Evolutionary conservation across 2,797 vertebrate genomes (phyloP), one percentile per base, ranked within the genome.

Genomic region (Clarias platycephalus): DNA sequence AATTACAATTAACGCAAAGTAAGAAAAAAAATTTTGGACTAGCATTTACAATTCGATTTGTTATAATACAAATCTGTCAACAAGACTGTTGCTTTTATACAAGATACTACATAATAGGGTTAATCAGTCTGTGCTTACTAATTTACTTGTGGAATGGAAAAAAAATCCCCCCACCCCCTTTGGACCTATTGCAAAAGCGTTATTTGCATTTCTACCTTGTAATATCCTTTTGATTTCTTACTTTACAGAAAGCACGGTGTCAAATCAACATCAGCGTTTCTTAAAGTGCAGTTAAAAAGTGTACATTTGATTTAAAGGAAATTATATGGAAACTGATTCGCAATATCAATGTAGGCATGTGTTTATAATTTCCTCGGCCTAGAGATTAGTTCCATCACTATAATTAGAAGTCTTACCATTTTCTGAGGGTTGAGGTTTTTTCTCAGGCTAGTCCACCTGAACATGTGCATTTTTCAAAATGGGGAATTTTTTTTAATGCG

Each of bases 1-100:
- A 20, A 67, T 67, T 34, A 67, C 6, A 40, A 40, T 40, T 40
- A 40, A 34, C 34, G 64, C 28, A 34, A 2, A 67, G 64, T 16
- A 34, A 34, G 28, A 28, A 67, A 67, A 31, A 31, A 31, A 31
- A 28, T 64, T 28, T 64, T 64, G 13, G 63, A 67, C 16, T 7
- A 31, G 28, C 64, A 67, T 9, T 67, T 16, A 67, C 28, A 31
- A 34, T 28, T 28, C 4, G 10, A 24, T 62, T 22, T 20, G 5
- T 66, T 66, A 31, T 66, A 66, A 66, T 66, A 31, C 63, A 66
- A 18, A n/a, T n/a, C n/a, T n/a, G n/a, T n/a, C n/a, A n/a, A n/a
- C n/a, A n/a, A n/a, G 18, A 64, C 5, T 34, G 31, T 37, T 16
- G 18, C 7, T 37, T 68, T 18, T 20, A 67, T 4, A 31, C 3